Conservation (phyloP, 1,140 invertebrate species). For the Paracyclopina nana region DNA sequence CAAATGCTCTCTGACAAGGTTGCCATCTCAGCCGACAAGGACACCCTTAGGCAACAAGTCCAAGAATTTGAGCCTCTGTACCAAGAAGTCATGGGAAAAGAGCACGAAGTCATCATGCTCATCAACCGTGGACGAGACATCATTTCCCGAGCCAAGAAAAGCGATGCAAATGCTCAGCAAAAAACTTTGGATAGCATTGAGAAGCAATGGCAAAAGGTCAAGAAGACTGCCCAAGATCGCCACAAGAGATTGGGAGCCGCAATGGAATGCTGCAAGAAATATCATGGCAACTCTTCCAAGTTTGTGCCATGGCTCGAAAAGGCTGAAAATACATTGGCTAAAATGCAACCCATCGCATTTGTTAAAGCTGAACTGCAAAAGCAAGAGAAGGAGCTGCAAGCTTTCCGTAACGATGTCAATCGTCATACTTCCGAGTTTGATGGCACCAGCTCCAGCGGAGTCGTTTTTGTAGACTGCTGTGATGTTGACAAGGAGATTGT, state of each 20-base stretch:
- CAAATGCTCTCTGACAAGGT: constrained; percentile 46
- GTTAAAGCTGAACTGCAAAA: constrained; percentile 67
- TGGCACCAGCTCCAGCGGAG: constrained; percentile 57
- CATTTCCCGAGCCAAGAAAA: constrained; percentile 33
- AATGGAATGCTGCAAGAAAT: constrained; percentile 78
- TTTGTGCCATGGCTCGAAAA: constrained; percentile 71
- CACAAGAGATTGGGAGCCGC: constrained; percentile 66
- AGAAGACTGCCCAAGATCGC: constrained; percentile 59
- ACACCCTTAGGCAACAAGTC: constrained; percentile 61
- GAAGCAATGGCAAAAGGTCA: constrained; percentile 67
- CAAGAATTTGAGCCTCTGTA: constrained; percentile 62
- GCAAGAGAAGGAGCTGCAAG: constrained; percentile 67
- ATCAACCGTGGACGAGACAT: constrained; percentile 70
- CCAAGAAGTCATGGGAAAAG: constrained; percentile 61
- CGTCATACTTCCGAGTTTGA: constrained; percentile 80
- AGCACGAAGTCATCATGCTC: constrained; percentile 83
- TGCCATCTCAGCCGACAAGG: constrained; percentile 61
- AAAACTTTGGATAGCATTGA: constrained; percentile 54
- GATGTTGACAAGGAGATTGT: constrained; percentile 77
- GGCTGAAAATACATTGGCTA: constrained; percentile 60
- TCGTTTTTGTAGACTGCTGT: constrained; percentile 54
- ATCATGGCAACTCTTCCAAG: constrained; percentile 54
- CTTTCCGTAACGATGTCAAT: constrained; percentile 72
- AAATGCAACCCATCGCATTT: constrained; percentile 49
- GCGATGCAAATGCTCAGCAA: constrained; percentile 31